These are phyloP conservation scores for Tubulanus polymorphus DNA, from an alignment of 2,888 invertebrate species.

Conservation along the genomic window DNA sequence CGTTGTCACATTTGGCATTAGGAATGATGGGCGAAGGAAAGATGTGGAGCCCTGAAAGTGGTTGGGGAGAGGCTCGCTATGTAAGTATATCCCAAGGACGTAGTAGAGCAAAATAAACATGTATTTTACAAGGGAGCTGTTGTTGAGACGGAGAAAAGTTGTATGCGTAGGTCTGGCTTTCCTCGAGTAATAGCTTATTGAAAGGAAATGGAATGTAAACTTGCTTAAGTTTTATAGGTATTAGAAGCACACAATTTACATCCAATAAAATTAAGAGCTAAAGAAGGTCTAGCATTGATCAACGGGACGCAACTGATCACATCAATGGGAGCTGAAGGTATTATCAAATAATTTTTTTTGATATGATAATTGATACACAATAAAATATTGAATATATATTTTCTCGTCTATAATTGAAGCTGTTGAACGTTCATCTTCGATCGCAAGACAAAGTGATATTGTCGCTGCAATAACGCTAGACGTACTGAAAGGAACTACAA, in stretches of 20 bases:
- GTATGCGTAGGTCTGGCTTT: too few species aligned
- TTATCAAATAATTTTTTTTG: neutral
- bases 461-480: conserved; percentile 64
- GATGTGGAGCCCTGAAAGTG: conserved; percentile 65
- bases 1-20: conserved; percentile 64
- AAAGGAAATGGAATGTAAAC: too few species aligned
- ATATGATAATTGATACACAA: neutral
- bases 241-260: conserved; percentile 60
- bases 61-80: conserved; percentile 62
- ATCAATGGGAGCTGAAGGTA: conserved; percentile 63
- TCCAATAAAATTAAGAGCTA: conserved; percentile 60
- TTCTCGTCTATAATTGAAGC: conserved; percentile 46
- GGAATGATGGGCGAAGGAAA: conserved; percentile 66
- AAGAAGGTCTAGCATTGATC: conserved; percentile 65
- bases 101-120: conserved; percentile 60
- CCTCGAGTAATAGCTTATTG: too few species aligned
- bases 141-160: too few species aligned
- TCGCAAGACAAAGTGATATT: conserved; percentile 64
- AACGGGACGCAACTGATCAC: conserved; percentile 69
- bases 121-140: conserved; percentile 60
- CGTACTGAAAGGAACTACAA: conserved; percentile 64
- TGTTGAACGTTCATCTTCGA: conserved; percentile 60
- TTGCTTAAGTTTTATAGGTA: conserved; percentile 47
- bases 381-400: neutral
- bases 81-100: conserved; percentile 55